phyloP scores from a whole-genome alignment of 2,888 invertebrate genomes.

The Brenthis daphne region DNA sequence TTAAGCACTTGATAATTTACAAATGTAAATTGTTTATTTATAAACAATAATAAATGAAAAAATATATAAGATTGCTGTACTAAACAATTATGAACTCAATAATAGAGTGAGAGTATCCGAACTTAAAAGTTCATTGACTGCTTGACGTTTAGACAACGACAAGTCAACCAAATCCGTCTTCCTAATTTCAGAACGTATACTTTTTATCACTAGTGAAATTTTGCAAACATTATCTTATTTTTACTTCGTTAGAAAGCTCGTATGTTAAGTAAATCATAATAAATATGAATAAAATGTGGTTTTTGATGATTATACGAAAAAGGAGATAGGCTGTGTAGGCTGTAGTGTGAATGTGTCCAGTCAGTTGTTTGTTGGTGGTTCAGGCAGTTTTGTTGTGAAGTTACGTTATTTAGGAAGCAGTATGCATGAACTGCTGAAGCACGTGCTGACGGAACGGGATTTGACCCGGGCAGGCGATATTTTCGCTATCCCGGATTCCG shows the following conservation, averaged over 20 bases:
- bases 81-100: not conserved
- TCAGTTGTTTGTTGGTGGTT: slow-evolving; percentile 45
- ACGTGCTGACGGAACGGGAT: slow-evolving; percentile 94
- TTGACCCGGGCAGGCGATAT: slow-evolving; percentile 95
- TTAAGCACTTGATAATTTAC: too few relatives aligned
- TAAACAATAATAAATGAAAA: too few relatives aligned
- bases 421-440: slow-evolving; percentile 95
- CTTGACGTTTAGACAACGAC: slow-evolving; percentile 39
- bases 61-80: too few relatives aligned
- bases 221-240: slow-evolving; percentile 47
- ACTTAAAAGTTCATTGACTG: slow-evolving; percentile 44
- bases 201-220: slow-evolving; percentile 47
- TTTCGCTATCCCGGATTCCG: slow-evolving; percentile 92
- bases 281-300: slow-evolving; percentile 34
- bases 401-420: slow-evolving; percentile 52
- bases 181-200: slow-evolving; percentile 50
- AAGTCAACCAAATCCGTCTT: slow-evolving; percentile 39
- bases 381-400: slow-evolving; percentile 43
- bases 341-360: slow-evolving; percentile 54
- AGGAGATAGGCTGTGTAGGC: slow-evolving; percentile 34
- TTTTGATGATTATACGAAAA: slow-evolving; percentile 38
- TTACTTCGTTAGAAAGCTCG: slow-evolving; percentile 41
- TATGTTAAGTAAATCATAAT: slow-evolving; percentile 28
- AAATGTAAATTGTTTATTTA: too few relatives aligned
- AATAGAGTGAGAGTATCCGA: slow-evolving; percentile 12